Evolutionary conservation across 1,140 invertebrate species (phyloP).

Genomic region (Drosophila parvula): DNA sequence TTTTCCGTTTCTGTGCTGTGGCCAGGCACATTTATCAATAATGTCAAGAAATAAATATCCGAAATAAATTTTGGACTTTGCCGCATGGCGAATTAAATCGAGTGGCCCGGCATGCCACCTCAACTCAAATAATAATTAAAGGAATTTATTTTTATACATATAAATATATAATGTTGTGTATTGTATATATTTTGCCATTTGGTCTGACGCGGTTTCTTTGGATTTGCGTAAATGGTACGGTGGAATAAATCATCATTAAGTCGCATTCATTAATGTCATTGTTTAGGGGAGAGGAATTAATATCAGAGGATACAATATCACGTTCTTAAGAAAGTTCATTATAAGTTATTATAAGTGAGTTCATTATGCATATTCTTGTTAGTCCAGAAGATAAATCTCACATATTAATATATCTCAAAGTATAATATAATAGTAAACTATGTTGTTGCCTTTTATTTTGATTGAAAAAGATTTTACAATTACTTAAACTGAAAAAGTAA

Average conservation of each 20-base stretch:
- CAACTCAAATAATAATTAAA: constrained; percentile 44
- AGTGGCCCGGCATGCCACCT: constrained; percentile 14
- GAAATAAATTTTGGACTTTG: constrained; percentile 49
- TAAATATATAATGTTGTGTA: constrained; percentile 33
- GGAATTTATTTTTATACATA: constrained; percentile 40
- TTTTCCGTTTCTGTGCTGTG: constrained; percentile 41
- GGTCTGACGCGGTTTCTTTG: constrained; percentile 1
- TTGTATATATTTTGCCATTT: constrained; percentile 20
- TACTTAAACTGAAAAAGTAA: too few species aligned
- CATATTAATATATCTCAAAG: too few species aligned
- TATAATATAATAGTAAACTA: too few species aligned
- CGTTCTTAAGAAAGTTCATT: too few species aligned
- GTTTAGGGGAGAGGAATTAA: background rate
- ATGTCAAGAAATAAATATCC: constrained; percentile 67
- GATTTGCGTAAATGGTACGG: constrained; percentile 30
- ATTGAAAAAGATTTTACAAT: too few species aligned
- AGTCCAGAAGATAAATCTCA: too few species aligned
- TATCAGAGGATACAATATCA: too few species aligned
- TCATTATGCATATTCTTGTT: too few species aligned
- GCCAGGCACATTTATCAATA: constrained; percentile 73
- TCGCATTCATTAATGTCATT: constrained; percentile 8
- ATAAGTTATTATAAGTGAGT: too few species aligned
- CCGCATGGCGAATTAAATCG: constrained; percentile 29
- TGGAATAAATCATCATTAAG: constrained; percentile 15
- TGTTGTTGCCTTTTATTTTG: too few species aligned